Evolutionary conservation across 2,888 invertebrate species (phyloP).

Genomic region (Platycheirus rosarum): DNA sequence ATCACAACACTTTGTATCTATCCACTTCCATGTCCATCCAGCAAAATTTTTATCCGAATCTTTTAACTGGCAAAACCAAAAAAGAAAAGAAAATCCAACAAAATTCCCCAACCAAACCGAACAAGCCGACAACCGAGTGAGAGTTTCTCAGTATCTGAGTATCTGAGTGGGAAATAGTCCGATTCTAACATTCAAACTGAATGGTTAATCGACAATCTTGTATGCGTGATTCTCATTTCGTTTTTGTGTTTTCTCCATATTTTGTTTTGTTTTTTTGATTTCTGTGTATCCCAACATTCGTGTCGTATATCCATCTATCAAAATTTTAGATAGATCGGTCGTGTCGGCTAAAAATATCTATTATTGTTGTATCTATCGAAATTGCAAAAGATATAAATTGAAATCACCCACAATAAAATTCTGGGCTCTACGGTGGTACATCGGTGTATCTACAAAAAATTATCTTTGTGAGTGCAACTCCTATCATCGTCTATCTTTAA

Average conservation of each 20-base stretch:
- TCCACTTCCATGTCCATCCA: conserved; percentile 4
- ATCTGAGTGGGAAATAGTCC: conserved; percentile 78
- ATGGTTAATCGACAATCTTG: conserved; percentile 78
- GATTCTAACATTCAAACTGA: conserved; percentile 82
- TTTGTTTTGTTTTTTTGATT: conserved; percentile 70
- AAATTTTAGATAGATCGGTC: conserved; percentile 55
- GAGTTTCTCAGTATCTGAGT: conserved; percentile 61
- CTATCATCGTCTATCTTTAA: conserved; percentile 25
- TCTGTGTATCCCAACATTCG: conserved; percentile 52
- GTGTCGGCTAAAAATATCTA: conserved; percentile 19
- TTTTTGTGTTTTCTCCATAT: conserved; percentile 73
- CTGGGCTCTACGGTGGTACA: too few species aligned
- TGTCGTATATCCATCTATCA: conserved; percentile 29
- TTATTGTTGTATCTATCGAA: conserved; percentile 12
- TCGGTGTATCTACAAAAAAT: too few species aligned
- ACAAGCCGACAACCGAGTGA: conserved; percentile 37
- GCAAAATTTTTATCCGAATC: conserved; percentile 24
- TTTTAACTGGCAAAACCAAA: not conserved
- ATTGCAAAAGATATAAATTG: not conserved
- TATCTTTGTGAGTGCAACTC: conserved; percentile 37
- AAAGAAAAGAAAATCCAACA: conserved; percentile 11
- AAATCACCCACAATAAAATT: not conserved
- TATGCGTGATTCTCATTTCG: conserved; percentile 71
- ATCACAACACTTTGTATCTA: not conserved
- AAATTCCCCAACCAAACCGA: not conserved